Conservation (phyloP, 2,797 vertebrate genomes). For the Aeoliscus strigatus region DNA sequence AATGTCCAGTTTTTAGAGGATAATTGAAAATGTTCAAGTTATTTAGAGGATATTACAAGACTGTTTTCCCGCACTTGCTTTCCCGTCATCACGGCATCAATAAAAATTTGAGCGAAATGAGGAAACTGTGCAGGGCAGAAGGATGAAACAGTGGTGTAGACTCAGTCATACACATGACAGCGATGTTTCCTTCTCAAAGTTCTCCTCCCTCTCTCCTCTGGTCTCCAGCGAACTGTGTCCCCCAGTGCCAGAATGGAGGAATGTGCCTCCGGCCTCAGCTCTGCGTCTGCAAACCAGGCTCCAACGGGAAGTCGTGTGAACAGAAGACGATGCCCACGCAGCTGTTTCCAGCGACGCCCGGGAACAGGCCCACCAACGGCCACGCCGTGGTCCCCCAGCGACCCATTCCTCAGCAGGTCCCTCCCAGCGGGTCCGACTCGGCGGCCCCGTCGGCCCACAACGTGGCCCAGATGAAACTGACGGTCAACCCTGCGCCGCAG, state of each 20-base stretch:
- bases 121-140: too few species aligned
- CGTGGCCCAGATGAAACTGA: constrained; percentile 86
- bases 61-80: too few species aligned
- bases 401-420: constrained; percentile 83
- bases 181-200: too few species aligned
- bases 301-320: constrained; percentile 87
- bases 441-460: constrained; percentile 62
- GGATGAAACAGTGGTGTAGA: too few species aligned
- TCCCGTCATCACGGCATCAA: too few species aligned
- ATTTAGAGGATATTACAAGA: too few species aligned
- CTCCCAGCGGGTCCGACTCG: constrained; percentile 61
- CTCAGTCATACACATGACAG: too few species aligned
- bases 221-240: constrained; percentile 87
- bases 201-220: constrained; percentile 31
- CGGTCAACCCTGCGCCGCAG: constrained; percentile 83
- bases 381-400: constrained; percentile 71
- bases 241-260: constrained; percentile 93
- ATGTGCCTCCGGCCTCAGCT: constrained; percentile 94
- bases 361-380: constrained; percentile 54
- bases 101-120: too few species aligned
- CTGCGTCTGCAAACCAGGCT: constrained; percentile 93
- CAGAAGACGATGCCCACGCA: constrained; percentile 65
- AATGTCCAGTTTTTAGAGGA: too few species aligned
- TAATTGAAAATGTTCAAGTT: too few species aligned
- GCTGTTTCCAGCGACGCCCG: constrained; percentile 66